Base-by-base conservation (phyloP, 2,797 vertebrate genomes). In the Aphelocoma californica region DNA sequence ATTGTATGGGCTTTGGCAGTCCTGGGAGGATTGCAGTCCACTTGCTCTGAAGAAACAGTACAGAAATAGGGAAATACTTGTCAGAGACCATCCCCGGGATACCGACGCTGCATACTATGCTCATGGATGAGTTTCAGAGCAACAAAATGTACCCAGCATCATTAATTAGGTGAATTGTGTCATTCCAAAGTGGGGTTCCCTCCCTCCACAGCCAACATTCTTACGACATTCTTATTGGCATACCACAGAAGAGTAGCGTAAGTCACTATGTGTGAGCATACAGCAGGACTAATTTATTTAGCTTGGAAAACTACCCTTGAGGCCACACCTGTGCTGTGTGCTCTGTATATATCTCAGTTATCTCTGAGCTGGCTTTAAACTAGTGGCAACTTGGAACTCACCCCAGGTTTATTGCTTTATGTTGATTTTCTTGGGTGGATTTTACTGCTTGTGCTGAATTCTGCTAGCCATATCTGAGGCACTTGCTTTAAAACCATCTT, bases 341-440 rank as follows among this genome's bases (percentile, higher is more conserved):
- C 31, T 80, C 69, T 3, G 2, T 29, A 8, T 25, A 2, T 15
- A 48, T 48, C 47, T 48, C 47, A 25, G 53, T 42, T 88, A n/a
- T 61, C 75, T 93, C 69, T 44, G 72, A 90, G 42, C 61, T 88
- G 77, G 36, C 72, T 91, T 91, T 88, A 83, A 88, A 60, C 45
- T 38, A 48, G 24, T 60, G 72, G 60, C 60, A 82, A 7, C 40
- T 81, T 86, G 87, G 65, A 93, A 61, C 47, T 78, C 82, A 67
- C n/a, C 36, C 61, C 47, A 60, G 20, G 12, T 95, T 95, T 95
- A 95, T 86, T 86, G 70, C 91, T 75, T 64, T 91, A 18, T 95
- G 88, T 93, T 93, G 69, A 86, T 88, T 95, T 88, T 88, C 85
- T 75, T 86, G 93, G 91, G 91, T 4, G 75, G 69, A 67, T 95